These are phyloP conservation scores for Psix sp. DNA, from an alignment of 1,140 invertebrate species.

Conservation along the genomic window DNA sequence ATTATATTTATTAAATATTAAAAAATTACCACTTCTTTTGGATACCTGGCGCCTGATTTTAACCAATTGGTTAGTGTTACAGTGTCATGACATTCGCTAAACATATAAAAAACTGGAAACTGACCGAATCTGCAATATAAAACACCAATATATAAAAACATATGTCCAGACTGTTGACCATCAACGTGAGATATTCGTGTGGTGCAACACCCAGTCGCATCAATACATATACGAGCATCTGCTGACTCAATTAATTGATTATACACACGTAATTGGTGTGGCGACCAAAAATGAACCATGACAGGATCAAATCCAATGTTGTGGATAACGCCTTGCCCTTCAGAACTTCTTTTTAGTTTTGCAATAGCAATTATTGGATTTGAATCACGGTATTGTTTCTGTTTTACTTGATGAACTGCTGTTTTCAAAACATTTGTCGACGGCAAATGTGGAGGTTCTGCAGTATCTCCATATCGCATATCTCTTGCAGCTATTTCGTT, in stretches of 20 bases:
- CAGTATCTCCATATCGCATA: conserved; percentile 5
- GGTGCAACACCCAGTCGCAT: conserved; percentile 6
- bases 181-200: background rate
- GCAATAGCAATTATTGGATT: conserved; percentile 14
- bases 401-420: background rate
- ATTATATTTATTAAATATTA: too few relatives aligned
- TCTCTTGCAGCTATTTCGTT: background rate
- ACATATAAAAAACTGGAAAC: background rate
- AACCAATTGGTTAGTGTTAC: conserved; percentile 2
- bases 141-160: conserved; percentile 22
- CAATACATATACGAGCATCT: conserved; percentile 5
- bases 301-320: conserved; percentile 16
- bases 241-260: conserved; percentile 5
- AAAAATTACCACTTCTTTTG: conserved; percentile 8
- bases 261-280: conserved; percentile 18
- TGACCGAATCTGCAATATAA: background rate
- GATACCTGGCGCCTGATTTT: conserved; percentile 6
- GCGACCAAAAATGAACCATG: conserved; percentile 15
- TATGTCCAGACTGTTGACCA: conserved; percentile 7
- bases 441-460: conserved; percentile 13
- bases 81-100: conserved; percentile 3
- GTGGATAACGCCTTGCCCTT: background rate
- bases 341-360: conserved; percentile 12
- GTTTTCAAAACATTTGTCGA: conserved; percentile 9
- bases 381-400: conserved; percentile 7